These are phyloP conservation scores for Cryptotermes secundus DNA, from an alignment of 1,140 invertebrate genomes.

Conservation along the genomic window DNA sequence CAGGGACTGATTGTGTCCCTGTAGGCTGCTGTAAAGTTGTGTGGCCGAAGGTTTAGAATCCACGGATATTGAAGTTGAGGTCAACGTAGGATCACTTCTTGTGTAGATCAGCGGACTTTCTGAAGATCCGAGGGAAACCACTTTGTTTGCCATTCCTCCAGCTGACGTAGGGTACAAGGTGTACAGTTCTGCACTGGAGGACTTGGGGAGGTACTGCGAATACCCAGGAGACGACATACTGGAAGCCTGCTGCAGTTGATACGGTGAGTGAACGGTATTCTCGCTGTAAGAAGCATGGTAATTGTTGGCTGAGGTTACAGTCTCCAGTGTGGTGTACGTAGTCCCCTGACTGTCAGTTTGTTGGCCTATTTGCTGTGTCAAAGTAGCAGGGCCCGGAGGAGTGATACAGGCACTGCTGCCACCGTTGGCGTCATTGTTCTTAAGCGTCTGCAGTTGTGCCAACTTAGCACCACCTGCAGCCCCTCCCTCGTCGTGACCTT, in stretches of 20 bases:
- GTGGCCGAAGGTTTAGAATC: background rate
- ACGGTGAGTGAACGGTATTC: background rate
- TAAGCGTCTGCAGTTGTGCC: background rate
- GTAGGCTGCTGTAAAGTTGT: slow-evolving; percentile 20
- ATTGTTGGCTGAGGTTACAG: background rate
- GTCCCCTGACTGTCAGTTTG: background rate
- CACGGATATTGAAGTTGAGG: background rate
- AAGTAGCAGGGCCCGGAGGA: background rate
- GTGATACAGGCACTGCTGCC: background rate
- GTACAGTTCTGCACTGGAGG: background rate
- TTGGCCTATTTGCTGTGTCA: background rate
- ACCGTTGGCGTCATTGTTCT: background rate
- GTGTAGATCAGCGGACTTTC: slow-evolving; percentile 26
- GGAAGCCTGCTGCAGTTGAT: background rate
- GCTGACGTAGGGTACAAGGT: slow-evolving; percentile 10
- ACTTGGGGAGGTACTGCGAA: background rate
- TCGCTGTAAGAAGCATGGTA: background rate
- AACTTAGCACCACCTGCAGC: too few relatives aligned
- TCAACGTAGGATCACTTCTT: slow-evolving; percentile 25
- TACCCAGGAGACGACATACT: background rate
- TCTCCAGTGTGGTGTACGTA: slow-evolving; percentile 24
- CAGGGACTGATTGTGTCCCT: background rate
- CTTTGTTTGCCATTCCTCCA: slow-evolving; percentile 14
- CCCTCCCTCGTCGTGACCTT: background rate
- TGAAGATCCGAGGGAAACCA: slow-evolving; percentile 14